These are phyloP conservation scores for Ctena decussata DNA, from an alignment of 2,888 invertebrate species.

Conservation along the genomic window DNA sequence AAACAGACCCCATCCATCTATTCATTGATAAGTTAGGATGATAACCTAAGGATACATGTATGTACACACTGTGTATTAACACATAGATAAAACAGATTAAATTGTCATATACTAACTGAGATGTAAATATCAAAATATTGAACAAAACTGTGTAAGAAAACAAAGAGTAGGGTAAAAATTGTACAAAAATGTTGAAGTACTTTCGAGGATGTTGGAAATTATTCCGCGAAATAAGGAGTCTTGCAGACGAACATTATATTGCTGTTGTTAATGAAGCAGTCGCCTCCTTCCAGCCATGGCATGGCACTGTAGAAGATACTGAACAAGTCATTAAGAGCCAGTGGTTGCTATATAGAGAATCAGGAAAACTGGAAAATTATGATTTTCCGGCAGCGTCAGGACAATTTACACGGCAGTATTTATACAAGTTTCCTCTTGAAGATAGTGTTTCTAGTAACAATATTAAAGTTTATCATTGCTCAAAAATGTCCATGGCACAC, in stretches of 20 bases:
- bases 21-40: no score
- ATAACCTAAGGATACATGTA: no score
- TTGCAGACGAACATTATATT: neutral
- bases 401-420: conserved; percentile 3
- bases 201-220: conserved; percentile 2
- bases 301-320: neutral
- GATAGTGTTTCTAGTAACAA: neutral
- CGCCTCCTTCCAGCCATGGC: neutral
- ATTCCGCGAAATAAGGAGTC: neutral
- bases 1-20: no score
- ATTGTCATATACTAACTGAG: no score
- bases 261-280: neutral
- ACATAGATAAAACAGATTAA: no score
- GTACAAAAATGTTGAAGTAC: neutral
- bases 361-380: neutral
- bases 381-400: conserved; percentile 4
- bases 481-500: neutral
- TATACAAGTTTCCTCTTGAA: neutral
- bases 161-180: no score
- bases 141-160: no score
- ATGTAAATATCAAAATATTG: no score
- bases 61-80: no score
- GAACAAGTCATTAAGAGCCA: neutral
- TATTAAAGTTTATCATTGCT: neutral
- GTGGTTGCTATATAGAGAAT: neutral